Evolutionary conservation across 1,140 invertebrate genomes (phyloP), one percentile per base, ranked within the genome.

Genomic region (Berghia stephanieae): DNA sequence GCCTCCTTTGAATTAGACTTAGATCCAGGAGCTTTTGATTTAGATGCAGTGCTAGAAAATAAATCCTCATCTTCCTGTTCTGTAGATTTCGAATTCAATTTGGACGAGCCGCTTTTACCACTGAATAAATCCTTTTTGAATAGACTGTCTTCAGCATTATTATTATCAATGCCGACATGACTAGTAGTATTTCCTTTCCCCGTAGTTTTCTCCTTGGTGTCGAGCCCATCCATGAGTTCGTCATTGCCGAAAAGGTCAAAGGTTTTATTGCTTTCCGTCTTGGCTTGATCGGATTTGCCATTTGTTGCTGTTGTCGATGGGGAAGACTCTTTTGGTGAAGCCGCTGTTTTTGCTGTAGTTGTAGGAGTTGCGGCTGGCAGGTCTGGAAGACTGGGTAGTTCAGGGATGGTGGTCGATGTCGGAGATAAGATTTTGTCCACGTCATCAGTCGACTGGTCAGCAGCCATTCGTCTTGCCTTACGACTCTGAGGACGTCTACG

Each of bases 101-200:
- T n/a, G n/a, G n/a, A n/a, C n/a, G n/a, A n/a, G n/a, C n/a, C n/a
- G n/a, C 27, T 40, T 60, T 74, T 74, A 6, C 31, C 71, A 16
- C 38, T 40, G 42, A 75, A 75, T 13, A 63, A 75, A 31, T 76
- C 74, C 68, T 76, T 76, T n/a, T 44, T 52, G 74, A 76, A 76
- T 38, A 75, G 36, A 42, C 67, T 44, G 24, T 68, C 74, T 34
- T 66, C 21, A 34, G 2, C 18, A 1, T 2, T 1, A 8, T 52
- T 2, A 44, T 75, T 24, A 31, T 63, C n/a, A 40, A n/a, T 40
- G 24, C 31, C 24, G 21, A 3, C 44, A n/a, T n/a, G n/a, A n/a
- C n/a, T n/a, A n/a, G n/a, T n/a, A n/a, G n/a, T n/a, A n/a, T n/a
- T n/a, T n/a, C n/a, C n/a, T n/a, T n/a, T n/a, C n/a, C n/a, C n/a